Conservation (phyloP, 2,888 invertebrate species). For the Cephus spinipes region DNA sequence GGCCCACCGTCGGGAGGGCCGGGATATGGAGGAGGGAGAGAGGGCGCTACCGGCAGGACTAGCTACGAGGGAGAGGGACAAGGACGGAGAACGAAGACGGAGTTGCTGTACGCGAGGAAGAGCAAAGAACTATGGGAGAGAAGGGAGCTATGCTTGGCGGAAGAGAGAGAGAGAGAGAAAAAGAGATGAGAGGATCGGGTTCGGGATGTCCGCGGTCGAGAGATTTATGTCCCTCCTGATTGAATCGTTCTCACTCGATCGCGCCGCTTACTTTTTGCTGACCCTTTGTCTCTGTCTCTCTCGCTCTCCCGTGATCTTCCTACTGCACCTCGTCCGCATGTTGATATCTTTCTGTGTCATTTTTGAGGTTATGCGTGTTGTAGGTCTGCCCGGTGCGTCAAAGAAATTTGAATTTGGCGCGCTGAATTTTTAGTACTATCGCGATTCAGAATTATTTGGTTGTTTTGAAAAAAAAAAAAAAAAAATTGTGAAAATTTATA, state of each 20-base stretch:
- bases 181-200: conserved; percentile 23
- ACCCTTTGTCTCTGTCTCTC: conserved; percentile 18
- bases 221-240: conserved; percentile 67
- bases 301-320: conserved; percentile 7
- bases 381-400: too few species aligned
- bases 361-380: not conserved
- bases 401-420: too few species aligned
- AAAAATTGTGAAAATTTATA: not conserved
- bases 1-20: conserved; percentile 26
- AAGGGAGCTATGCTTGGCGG: conserved; percentile 21
- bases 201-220: conserved; percentile 63
- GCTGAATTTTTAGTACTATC: not conserved
- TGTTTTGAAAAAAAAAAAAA: not conserved
- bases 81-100: conserved; percentile 24
- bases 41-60: conserved; percentile 17
- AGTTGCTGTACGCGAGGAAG: conserved; percentile 27
- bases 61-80: conserved; percentile 2
- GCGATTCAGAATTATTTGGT: accelerated
- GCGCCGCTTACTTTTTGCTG: conserved; percentile 63
- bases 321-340: not conserved
- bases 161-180: conserved; percentile 8
- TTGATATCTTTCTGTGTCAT: not conserved
- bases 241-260: conserved; percentile 68
- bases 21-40: conserved; percentile 21
- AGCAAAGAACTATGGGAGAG: conserved; percentile 42